Conservation (phyloP, 2,113 vertebrate species). For the Varanus salvator region DNA sequence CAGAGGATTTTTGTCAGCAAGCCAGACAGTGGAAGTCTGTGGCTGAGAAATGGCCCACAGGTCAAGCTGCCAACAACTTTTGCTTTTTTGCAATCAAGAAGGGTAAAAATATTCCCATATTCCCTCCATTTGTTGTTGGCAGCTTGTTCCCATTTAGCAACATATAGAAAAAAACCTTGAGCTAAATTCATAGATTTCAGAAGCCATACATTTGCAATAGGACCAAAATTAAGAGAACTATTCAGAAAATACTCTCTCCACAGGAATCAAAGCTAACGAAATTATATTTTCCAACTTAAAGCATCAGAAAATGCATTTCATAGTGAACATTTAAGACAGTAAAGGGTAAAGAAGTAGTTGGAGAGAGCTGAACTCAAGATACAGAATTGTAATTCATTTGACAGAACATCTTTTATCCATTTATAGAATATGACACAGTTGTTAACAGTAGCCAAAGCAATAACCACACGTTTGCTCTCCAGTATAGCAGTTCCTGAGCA, state of each 20-base stretch:
- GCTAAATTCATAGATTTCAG: neutral
- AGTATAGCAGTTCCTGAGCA: neutral
- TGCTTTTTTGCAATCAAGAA: neutral
- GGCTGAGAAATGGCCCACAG: neutral
- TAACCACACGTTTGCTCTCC: neutral
- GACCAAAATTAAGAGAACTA: slow-evolving; percentile 12
- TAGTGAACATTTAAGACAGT: neutral
- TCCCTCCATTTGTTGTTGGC: too few species aligned
- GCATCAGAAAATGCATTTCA: slow-evolving; percentile 38
- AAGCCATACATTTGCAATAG: neutral
- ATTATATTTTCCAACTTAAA: slow-evolving; percentile 48
- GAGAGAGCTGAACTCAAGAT: slow-evolving; percentile 21
- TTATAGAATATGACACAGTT: neutral
- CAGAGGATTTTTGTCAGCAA: neutral
- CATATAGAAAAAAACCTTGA: neutral
- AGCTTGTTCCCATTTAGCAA: neutral
- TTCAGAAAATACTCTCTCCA: slow-evolving; percentile 34
- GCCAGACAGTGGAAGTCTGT: neutral
- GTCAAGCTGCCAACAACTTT: neutral
- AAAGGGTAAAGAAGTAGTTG: neutral
- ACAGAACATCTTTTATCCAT: neutral
- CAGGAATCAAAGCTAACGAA: slow-evolving; percentile 42
- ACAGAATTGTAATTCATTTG: neutral
- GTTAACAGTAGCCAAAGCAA: neutral
- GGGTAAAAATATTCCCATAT: neutral